Evolutionary conservation across 1,140 invertebrate genomes (phyloP).

Genomic region (Trichonephila clavipes): DNA sequence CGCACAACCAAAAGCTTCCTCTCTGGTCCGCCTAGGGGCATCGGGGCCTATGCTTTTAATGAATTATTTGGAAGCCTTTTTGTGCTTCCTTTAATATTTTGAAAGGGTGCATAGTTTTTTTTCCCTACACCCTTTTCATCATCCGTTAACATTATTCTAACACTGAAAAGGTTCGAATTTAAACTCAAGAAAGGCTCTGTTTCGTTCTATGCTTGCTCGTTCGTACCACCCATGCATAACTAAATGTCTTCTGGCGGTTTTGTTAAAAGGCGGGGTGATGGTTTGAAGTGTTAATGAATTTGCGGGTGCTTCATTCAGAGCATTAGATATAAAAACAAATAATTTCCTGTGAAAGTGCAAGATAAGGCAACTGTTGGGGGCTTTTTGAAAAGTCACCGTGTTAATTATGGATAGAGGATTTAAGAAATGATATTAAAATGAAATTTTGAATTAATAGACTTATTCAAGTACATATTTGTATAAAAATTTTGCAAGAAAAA

Average conservation of each 20-base stretch:
- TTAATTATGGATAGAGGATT: neutral
- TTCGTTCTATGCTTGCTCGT: neutral
- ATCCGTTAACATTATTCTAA: neutral
- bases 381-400: conserved; percentile 4
- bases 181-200: neutral
- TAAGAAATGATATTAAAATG: neutral
- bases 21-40: neutral
- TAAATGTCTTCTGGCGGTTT: neutral
- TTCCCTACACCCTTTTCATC: neutral
- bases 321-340: neutral
- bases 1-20: neutral
- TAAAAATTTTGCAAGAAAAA: too few relatives aligned
- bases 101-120: neutral
- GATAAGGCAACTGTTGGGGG: neutral
- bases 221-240: neutral
- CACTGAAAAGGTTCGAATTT: neutral
- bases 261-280: conserved; percentile 15
- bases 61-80: conserved; percentile 26
- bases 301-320: neutral
- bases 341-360: neutral
- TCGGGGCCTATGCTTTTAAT: neutral
- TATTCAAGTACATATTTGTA: neutral
- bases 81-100: conserved; percentile 5
- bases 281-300: conserved; percentile 18
- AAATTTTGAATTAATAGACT: neutral